Conservation (phyloP, 2,888 invertebrate species). For the Cheilosia urbana region DNA sequence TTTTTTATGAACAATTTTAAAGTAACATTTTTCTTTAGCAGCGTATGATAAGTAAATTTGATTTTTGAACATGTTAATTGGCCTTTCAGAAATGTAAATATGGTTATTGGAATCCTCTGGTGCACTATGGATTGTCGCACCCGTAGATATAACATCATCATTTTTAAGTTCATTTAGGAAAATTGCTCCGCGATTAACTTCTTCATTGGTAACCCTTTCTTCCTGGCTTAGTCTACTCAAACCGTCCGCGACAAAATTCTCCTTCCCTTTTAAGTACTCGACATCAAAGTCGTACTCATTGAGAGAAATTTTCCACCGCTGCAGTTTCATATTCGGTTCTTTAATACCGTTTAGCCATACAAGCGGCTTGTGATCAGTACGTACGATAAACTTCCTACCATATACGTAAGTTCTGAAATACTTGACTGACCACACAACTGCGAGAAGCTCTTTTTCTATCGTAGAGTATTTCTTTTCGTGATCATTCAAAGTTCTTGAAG, state of each 20-base stretch:
- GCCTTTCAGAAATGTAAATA: constrained; percentile 22
- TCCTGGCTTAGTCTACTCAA: constrained; percentile 77
- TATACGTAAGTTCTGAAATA: constrained; percentile 80
- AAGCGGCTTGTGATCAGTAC: constrained; percentile 81
- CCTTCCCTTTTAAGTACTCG: constrained; percentile 75
- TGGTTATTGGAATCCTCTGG: neutral
- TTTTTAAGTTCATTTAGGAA: constrained; percentile 4
- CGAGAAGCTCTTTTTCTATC: constrained; percentile 15
- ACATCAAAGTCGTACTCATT: constrained; percentile 79
- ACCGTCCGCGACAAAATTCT: constrained; percentile 54
- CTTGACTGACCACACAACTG: constrained; percentile 6
- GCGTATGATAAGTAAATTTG: constrained; percentile 15
- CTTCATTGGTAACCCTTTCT: neutral
- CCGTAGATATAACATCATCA: constrained; percentile 11
- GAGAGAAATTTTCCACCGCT: constrained; percentile 79
- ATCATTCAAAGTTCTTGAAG: constrained; percentile 3
- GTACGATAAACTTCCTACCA: constrained; percentile 79
- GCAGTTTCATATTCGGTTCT: constrained; percentile 76
- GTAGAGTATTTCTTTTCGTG: constrained; percentile 7
- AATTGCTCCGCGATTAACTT: neutral
- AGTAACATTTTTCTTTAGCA: neutral
- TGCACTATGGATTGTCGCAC: constrained; percentile 10
- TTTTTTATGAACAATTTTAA: constrained; percentile 22
- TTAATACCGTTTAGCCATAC: constrained; percentile 79
- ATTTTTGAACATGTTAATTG: constrained; percentile 30